Conservation (phyloP, 2,797 vertebrate species). For the Neopelma chrysocephalum region DNA sequence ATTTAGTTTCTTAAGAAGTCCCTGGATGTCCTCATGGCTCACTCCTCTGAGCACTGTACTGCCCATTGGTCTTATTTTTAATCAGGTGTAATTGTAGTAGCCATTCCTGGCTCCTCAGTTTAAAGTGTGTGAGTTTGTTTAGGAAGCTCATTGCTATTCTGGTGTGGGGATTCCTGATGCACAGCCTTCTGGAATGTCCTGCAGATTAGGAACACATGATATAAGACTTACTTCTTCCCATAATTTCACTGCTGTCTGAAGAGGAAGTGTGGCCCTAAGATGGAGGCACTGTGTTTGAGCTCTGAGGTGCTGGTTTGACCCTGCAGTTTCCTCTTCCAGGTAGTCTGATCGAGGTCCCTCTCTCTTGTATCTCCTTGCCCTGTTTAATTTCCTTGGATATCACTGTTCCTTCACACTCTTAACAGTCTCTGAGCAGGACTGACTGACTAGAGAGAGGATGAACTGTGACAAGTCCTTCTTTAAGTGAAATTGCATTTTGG, state of each 20-base stretch:
- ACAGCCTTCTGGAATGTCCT: not conserved
- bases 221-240: not conserved
- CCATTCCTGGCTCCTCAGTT: not conserved
- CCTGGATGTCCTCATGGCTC: not conserved
- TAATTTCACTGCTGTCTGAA: not conserved
- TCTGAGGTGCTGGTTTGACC: not conserved
- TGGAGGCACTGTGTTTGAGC: not conserved
- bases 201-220: not conserved
- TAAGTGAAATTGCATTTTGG: not conserved
- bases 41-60: not conserved
- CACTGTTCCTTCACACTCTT: not conserved
- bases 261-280: not conserved
- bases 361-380: not conserved
- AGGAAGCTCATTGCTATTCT: not conserved
- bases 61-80: not conserved
- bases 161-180: not conserved
- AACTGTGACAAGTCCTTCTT: rapidly evolving
- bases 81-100: not conserved
- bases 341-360: not conserved
- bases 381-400: not conserved
- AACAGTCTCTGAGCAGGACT: not conserved
- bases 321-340: not conserved
- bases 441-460: not conserved
- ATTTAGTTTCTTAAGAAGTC: not conserved
- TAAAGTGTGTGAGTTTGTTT: not conserved